These are phyloP conservation scores for Chymomyza procnemis DNA, from an alignment of 2,888 invertebrate genomes.

Conservation along the genomic window DNA sequence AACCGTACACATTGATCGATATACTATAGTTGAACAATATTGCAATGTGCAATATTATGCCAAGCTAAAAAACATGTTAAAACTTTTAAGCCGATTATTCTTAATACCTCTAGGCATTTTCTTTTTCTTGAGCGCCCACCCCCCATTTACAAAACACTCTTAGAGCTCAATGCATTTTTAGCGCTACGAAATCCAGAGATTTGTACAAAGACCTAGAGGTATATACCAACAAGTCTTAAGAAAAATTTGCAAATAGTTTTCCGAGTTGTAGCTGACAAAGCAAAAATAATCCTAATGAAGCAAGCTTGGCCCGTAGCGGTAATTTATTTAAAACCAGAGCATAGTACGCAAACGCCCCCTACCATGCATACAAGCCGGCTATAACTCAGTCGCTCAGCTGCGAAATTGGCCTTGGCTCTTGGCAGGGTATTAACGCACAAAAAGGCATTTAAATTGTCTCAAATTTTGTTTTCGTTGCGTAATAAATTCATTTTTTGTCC, in stretches of 20 bases:
- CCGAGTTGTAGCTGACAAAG: too few relatives aligned
- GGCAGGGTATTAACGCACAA: conserved; percentile 14
- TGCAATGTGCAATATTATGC: too few relatives aligned
- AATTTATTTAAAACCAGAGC: conserved; percentile 67
- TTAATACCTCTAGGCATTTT: conserved; percentile 72
- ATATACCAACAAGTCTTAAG: background rate
- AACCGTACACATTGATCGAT: background rate
- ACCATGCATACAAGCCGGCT: background rate
- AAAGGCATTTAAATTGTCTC: conserved; percentile 73
- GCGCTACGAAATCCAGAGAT: background rate
- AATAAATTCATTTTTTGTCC: conserved; percentile 75
- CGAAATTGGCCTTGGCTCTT: conserved; percentile 37
- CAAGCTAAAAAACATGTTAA: conserved; percentile 59
- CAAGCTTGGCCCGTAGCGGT: conserved; percentile 73
- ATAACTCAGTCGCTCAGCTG: conserved; percentile 34
- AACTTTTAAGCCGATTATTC: conserved; percentile 74
- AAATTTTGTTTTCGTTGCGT: conserved; percentile 69
- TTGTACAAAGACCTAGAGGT: background rate
- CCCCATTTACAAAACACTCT: background rate
- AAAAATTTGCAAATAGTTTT: background rate
- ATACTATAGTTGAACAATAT: background rate
- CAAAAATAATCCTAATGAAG: conserved; percentile 70
- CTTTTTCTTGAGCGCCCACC: conserved; percentile 56
- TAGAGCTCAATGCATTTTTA: background rate
- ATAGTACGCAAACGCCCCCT: conserved; percentile 3